phyloP scores from a whole-genome alignment of 2,888 invertebrate species.

The Agrochola litura region DNA sequence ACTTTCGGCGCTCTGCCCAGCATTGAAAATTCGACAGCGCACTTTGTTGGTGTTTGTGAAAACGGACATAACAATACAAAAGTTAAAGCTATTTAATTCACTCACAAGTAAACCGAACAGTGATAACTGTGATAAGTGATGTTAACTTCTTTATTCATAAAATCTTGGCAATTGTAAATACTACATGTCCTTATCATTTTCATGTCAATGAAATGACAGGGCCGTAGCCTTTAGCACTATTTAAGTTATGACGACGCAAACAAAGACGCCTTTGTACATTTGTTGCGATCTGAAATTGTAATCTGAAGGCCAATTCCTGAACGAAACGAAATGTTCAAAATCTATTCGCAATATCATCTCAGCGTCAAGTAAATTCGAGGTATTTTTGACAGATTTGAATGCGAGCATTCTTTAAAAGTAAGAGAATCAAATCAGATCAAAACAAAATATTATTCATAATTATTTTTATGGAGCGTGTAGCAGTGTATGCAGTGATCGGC shows the following conservation, averaged over 20 bases:
- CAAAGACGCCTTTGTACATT: no score
- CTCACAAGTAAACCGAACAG: constrained; percentile 1
- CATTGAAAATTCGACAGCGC: background rate
- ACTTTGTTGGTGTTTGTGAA: background rate
- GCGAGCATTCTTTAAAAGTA: no score
- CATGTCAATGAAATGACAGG: constrained; percentile 21
- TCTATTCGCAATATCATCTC: no score
- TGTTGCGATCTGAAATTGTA: no score
- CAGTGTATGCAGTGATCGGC: no score
- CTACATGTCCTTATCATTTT: constrained; percentile 19
- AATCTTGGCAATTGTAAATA: constrained; percentile 19
- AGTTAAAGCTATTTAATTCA: background rate
- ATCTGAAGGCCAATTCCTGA: no score
- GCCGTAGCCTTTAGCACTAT: constrained; percentile 31
- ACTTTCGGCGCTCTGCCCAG: background rate
- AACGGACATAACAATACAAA: background rate
- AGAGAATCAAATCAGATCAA: no score
- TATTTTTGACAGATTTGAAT: no score
- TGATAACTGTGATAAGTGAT: constrained; percentile 10
- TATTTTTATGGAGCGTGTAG: no score
- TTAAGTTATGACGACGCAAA: constrained; percentile 13
- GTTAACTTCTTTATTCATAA: constrained; percentile 12
- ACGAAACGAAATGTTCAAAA: no score
- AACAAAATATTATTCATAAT: no score
- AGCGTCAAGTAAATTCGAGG: no score